These are phyloP conservation scores for Zingel zingel DNA, from an alignment of 2,113 vertebrate species.

Conservation along the genomic window DNA sequence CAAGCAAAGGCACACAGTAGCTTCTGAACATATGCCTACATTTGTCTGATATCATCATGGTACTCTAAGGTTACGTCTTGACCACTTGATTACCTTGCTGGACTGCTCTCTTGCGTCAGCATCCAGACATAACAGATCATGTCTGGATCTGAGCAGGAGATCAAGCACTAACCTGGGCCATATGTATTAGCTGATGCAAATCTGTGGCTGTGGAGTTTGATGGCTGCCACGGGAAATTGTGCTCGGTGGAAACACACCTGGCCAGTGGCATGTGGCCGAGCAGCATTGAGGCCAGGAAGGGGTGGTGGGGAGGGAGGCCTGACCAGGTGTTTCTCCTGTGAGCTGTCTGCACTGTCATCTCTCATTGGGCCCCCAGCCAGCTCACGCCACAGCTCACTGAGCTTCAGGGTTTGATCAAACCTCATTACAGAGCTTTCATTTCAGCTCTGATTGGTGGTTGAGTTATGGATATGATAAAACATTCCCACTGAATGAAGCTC, in stretches of 20 bases:
- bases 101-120: constrained; percentile 14
- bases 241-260: constrained; percentile 70
- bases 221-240: constrained; percentile 45
- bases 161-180: constrained; percentile 45
- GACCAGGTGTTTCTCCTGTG: constrained; percentile 70
- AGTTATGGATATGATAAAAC: constrained; percentile 26
- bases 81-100: constrained; percentile 38
- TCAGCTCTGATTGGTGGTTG: constrained; percentile 26
- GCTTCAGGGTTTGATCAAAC: constrained; percentile 68
- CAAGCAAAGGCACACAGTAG: constrained; percentile 54
- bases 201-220: constrained; percentile 37
- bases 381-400: constrained; percentile 53
- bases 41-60: constrained; percentile 50
- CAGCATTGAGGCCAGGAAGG: neutral
- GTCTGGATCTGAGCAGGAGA: constrained; percentile 38
- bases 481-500: constrained; percentile 15
- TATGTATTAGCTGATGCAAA: constrained; percentile 46
- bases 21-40: constrained; percentile 46
- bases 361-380: constrained; percentile 45
- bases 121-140: constrained; percentile 47
- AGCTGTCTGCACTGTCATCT: constrained; percentile 63
- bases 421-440: constrained; percentile 47
- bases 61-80: constrained; percentile 3
- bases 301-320: neutral
- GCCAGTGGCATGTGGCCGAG: constrained; percentile 54